phyloP scores from a whole-genome alignment of 2,797 vertebrate species.

The Megalops cyprinoides region DNA sequence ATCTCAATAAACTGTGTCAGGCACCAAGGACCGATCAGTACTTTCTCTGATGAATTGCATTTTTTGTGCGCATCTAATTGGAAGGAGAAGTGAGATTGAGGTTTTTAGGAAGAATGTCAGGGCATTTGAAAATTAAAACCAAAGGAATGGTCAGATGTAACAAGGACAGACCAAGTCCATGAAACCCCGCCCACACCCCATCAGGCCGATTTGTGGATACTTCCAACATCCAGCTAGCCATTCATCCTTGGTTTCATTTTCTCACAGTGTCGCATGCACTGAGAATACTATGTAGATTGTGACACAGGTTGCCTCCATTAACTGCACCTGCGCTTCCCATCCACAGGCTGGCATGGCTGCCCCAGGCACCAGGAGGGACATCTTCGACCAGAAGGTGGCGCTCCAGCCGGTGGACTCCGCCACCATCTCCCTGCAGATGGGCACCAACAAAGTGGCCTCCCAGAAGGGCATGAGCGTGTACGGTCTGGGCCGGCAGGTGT shows the following conservation, averaged over 20 bases:
- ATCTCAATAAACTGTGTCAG: not conserved
- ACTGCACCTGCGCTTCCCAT: not conserved
- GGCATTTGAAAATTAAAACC: not conserved
- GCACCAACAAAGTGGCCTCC: constrained; percentile 85
- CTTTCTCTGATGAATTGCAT: not conserved
- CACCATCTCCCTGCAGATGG: constrained; percentile 87
- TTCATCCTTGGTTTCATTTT: too few relatives aligned
- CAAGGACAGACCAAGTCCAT: too few relatives aligned
- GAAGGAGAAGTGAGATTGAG: constrained; percentile 15
- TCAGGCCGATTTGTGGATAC: too few relatives aligned
- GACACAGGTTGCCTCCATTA: too few relatives aligned
- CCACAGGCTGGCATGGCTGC: constrained; percentile 83
- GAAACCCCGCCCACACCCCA: too few relatives aligned
- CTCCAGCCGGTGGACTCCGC: constrained; percentile 81
- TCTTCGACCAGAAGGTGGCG: constrained; percentile 85
- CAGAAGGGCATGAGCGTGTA: constrained; percentile 88
- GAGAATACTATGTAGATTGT: too few relatives aligned
- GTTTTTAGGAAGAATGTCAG: not conserved
- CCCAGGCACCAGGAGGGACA: constrained; percentile 85
- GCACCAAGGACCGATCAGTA: too few relatives aligned
- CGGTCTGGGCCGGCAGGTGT: constrained; percentile 85
- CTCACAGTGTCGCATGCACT: too few relatives aligned
- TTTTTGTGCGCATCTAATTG: not conserved
- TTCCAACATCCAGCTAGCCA: too few relatives aligned
- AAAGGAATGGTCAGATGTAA: too few relatives aligned